Conservation (phyloP, 1,140 invertebrate species). For the Eriosoma lanigerum region DNA sequence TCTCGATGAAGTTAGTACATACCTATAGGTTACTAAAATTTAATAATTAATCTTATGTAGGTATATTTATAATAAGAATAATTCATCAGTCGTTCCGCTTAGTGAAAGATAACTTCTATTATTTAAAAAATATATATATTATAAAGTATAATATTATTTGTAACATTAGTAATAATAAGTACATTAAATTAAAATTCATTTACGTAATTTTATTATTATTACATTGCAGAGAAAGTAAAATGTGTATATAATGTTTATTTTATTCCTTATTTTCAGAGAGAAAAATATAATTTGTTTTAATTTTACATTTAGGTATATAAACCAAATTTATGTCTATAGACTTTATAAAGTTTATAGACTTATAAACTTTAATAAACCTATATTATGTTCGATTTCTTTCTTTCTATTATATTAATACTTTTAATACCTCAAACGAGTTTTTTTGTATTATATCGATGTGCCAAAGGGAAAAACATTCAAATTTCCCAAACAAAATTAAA, state of each 20-base stretch:
- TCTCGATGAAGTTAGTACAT: too few relatives aligned
- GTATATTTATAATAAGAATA: conserved; percentile 13
- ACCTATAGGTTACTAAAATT: background rate
- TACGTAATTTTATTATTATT: conserved; percentile 28
- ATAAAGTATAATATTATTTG: background rate
- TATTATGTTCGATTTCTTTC: too few relatives aligned
- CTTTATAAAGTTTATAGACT: too few relatives aligned
- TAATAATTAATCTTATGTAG: background rate
- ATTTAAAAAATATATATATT: conserved; percentile 12
- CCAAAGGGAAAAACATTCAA: too few relatives aligned
- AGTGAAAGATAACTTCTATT: background rate
- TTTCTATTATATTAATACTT: too few relatives aligned
- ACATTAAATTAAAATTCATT: conserved; percentile 12
- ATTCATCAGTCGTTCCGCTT: background rate
- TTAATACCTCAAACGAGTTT: too few relatives aligned
- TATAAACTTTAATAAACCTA: too few relatives aligned
- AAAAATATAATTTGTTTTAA: background rate
- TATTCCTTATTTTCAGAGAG: background rate
- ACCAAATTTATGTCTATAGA: too few relatives aligned
- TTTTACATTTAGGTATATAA: background rate
- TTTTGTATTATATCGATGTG: too few relatives aligned
- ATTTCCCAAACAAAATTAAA: too few relatives aligned
- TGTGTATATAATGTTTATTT: background rate
- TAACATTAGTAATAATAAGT: too few relatives aligned
- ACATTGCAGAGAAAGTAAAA: conserved; percentile 20